Evolutionary conservation across 2,797 vertebrate genomes (phyloP).

Genomic region (Moxostoma hubbsi): DNA sequence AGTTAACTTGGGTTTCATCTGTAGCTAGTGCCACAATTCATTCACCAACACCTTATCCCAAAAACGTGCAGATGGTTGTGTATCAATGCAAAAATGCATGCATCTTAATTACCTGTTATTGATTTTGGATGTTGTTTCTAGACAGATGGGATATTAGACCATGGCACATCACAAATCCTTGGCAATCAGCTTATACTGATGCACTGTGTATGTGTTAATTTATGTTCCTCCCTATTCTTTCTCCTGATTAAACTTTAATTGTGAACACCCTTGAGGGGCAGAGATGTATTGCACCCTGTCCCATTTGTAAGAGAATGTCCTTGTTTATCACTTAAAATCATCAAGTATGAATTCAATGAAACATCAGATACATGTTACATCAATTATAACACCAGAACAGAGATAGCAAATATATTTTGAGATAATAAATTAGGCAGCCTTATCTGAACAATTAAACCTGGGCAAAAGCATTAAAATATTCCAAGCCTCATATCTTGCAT

Average conservation of each 20-base stretch:
- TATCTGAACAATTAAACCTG: background rate
- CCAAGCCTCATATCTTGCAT: background rate
- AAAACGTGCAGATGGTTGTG: too few species aligned
- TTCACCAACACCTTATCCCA: too few species aligned
- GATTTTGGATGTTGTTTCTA: background rate
- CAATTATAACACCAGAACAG: background rate
- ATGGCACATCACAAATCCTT: background rate
- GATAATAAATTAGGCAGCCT: background rate
- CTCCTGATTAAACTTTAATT: too few species aligned
- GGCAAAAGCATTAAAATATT: background rate
- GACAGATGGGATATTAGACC: slow-evolving; percentile 11
- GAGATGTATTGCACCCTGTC: too few species aligned
- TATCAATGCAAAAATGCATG: too few species aligned
- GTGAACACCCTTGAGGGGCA: too few species aligned
- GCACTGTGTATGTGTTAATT: too few species aligned
- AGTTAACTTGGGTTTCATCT: background rate
- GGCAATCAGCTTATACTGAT: too few species aligned
- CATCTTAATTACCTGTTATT: background rate
- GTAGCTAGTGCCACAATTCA: background rate
- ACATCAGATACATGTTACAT: background rate
- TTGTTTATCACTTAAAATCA: too few species aligned
- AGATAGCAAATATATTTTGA: background rate
- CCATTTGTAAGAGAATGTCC: too few species aligned
- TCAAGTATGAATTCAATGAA: background rate
- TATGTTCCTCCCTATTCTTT: too few species aligned